Conservation (phyloP, 2,113 vertebrate genomes). For the Prionailurus bengalensis region DNA sequence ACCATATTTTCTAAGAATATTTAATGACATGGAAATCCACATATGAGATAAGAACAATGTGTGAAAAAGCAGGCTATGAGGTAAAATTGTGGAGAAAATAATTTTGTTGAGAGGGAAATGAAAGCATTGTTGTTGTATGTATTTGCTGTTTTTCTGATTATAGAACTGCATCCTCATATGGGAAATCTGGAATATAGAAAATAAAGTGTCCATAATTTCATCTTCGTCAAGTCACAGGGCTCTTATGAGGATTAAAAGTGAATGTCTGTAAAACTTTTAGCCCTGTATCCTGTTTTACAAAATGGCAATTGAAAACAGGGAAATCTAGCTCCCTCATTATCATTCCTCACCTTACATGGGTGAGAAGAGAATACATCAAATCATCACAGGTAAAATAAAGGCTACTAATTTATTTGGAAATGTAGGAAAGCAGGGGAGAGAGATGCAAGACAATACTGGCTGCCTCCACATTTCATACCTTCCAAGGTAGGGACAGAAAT, state of each 20-base stretch:
- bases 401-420: background rate
- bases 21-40: background rate
- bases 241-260: slow-evolving; percentile 6
- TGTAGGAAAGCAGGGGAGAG: background rate
- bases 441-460: background rate
- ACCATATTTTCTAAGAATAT: background rate
- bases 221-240: background rate
- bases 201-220: background rate
- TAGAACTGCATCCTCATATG: background rate
- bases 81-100: background rate
- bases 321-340: background rate
- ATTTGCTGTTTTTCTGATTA: slow-evolving; percentile 16
- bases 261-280: background rate
- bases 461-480: slow-evolving; percentile 1
- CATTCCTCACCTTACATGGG: background rate
- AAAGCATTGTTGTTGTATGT: background rate
- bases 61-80: slow-evolving; percentile 27
- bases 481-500: background rate
- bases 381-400: background rate
- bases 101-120: background rate
- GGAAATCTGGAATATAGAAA: slow-evolving; percentile 49
- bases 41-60: background rate
- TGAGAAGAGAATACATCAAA: slow-evolving; percentile 19
- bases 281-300: background rate
- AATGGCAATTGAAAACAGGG: background rate